These are phyloP conservation scores for Magallana nippona DNA, from an alignment of 2,888 invertebrate genomes.

Conservation along the genomic window DNA sequence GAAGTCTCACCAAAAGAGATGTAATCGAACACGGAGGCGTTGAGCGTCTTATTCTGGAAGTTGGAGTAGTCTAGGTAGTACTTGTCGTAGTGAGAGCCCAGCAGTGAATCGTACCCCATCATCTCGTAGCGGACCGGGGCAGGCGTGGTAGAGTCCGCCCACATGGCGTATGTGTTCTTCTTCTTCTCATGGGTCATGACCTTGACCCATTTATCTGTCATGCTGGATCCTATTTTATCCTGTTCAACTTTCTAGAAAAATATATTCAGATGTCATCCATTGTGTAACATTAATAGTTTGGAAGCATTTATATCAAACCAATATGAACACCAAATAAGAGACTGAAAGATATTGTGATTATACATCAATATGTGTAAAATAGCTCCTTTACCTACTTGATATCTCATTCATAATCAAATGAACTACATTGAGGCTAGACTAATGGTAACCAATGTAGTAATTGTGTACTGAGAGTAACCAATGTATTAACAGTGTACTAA, in stretches of 20 bases:
- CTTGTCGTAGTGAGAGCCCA: slow-evolving; percentile 98
- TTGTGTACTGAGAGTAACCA: too few species aligned
- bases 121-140: slow-evolving; percentile 91
- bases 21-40: slow-evolving; percentile 59
- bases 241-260: slow-evolving; percentile 52
- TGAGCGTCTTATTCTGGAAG: slow-evolving; percentile 56
- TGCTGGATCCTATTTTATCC: slow-evolving; percentile 84
- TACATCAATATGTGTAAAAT: too few species aligned
- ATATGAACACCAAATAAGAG: too few species aligned
- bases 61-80: slow-evolving; percentile 92
- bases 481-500: too few species aligned
- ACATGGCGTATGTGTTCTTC: slow-evolving; percentile 92
- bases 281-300: too few species aligned
- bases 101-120: slow-evolving; percentile 93
- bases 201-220: slow-evolving; percentile 89
- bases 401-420: too few species aligned
- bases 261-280: too few species aligned
- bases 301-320: too few species aligned
- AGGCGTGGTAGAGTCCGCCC: slow-evolving; percentile 82
- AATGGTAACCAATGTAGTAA: too few species aligned
- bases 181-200: slow-evolving; percentile 87
- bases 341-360: too few species aligned
- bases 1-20: neutral
- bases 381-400: too few species aligned
- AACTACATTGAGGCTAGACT: too few species aligned